Conservation (phyloP, 2,888 invertebrate genomes). For the Conchocele bisecta region DNA sequence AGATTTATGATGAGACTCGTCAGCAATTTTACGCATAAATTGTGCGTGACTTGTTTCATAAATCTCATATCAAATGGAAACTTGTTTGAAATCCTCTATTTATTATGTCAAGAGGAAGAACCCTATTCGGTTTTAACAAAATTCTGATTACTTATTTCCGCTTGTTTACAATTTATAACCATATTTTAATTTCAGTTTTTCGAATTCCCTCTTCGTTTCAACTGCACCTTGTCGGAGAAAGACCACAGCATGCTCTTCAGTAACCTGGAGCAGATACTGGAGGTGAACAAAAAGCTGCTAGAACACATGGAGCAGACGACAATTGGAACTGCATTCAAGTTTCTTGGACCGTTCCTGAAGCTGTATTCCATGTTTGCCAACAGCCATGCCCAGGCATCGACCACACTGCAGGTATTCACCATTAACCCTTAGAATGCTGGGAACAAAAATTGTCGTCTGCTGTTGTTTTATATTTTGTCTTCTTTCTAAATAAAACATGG, state of each 20-base stretch:
- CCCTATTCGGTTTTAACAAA: too few relatives aligned
- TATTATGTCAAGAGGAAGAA: too few relatives aligned
- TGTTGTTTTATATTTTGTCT: too few relatives aligned
- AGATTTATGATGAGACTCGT: too few relatives aligned
- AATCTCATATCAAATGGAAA: too few relatives aligned
- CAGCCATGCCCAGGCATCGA: slow-evolving; percentile 87
- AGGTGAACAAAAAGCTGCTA: slow-evolving; percentile 81
- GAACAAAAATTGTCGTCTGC: too few relatives aligned
- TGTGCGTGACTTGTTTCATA: too few relatives aligned
- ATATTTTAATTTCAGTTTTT: slow-evolving; percentile 74
- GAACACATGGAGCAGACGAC: slow-evolving; percentile 83
- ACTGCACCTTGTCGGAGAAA: slow-evolving; percentile 75
- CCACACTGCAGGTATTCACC: slow-evolving; percentile 87
- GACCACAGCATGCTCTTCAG: slow-evolving; percentile 79
- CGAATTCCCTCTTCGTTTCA: slow-evolving; percentile 78
- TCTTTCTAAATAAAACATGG: too few relatives aligned
- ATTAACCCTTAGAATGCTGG: too few relatives aligned
- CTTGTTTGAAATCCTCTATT: too few relatives aligned
- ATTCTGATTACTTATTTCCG: too few relatives aligned
- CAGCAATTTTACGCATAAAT: too few relatives aligned
- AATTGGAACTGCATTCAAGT: slow-evolving; percentile 87
- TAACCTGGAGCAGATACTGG: slow-evolving; percentile 83
- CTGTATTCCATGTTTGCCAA: slow-evolving; percentile 91
- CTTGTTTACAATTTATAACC: background rate
- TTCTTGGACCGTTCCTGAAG: slow-evolving; percentile 90